Base-by-base conservation (phyloP, 2,113 vertebrate genomes). In the Butorides virescens region DNA sequence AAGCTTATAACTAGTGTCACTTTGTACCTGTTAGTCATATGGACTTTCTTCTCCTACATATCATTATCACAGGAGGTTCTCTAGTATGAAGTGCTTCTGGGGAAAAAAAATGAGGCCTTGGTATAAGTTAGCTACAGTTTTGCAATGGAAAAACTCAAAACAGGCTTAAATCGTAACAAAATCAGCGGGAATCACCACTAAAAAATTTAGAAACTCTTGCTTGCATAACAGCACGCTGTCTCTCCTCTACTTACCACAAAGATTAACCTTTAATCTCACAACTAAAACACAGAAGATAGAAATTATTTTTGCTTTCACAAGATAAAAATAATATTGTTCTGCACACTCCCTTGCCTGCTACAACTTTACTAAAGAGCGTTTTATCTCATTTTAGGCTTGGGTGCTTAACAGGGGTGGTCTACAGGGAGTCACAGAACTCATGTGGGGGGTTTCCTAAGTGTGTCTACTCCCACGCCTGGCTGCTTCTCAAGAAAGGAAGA, bases 401-500 rank as follows among this genome's bases (percentile, higher is more conserved):
- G 59, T 7, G 15, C 34, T 72, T 82, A 72, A 55, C 5, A n/a
- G 70, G 44, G 67, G 53, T 92, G 74, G 49, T 65, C 86, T 88
- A 47, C 77, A 95, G 55, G 82, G 90, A 91, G 67, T 30, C 71
- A 91, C 65, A 88, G n/a, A 90, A 81, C 37, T 68, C 49, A 78
- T 0, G 2, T 5, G 36, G 75, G 76, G 78, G 39, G 71, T 91
- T 97, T 96, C 90, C 94, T 93, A 42, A 90, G 53, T 36, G 34
- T 46, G n/a, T 53, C 67, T 86, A 30, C 94, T 95, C 95, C 95
- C 72, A 95, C 42, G 1, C 21, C 42, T 63, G 63, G 61, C 90
- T 94, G 77, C 92, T 96, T 96, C 95, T 93, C 36, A 52, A 87
- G 88, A 96, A 97, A 91, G 91, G 90, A 96, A 93, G 65, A 76